Conservation (phyloP, 2,113 vertebrate genomes). For the Antennarius striatus region DNA sequence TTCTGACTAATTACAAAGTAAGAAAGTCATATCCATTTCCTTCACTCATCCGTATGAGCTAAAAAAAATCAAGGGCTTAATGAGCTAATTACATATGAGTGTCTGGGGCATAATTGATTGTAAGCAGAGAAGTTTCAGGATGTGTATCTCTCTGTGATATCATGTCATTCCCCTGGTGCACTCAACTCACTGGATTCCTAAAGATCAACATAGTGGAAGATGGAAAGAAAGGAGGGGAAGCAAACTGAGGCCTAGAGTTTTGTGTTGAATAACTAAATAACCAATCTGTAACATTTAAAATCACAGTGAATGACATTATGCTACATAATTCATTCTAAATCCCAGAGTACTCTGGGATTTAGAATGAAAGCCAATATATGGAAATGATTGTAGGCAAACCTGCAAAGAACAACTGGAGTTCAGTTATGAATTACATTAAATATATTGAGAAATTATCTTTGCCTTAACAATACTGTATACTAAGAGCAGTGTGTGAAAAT, state of each 20-base stretch:
- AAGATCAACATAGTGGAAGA: conserved; percentile 52
- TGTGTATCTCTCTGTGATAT: conserved; percentile 43
- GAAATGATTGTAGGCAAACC: not conserved
- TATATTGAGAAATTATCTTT: not conserved
- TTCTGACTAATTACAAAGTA: conserved; percentile 78
- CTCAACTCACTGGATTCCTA: conserved; percentile 43
- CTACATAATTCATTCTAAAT: no score
- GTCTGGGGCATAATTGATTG: conserved; percentile 76
- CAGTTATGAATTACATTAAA: not conserved
- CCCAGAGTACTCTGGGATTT: not conserved
- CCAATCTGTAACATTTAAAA: no score
- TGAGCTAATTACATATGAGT: conserved; percentile 79
- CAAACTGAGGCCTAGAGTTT: conserved; percentile 33
- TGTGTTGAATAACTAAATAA: conserved; percentile 27
- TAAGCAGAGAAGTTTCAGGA: conserved; percentile 61
- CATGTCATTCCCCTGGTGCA: conserved; percentile 38
- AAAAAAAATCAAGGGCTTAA: conserved; percentile 72
- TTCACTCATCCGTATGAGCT: conserved; percentile 50
- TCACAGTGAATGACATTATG: no score
- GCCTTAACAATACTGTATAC: not conserved
- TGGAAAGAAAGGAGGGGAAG: conserved; percentile 11
- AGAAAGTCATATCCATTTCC: conserved; percentile 73
- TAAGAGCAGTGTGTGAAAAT: no score
- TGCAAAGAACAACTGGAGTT: not conserved
- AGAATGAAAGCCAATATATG: not conserved